Evolutionary conservation across 2,888 invertebrate genomes (phyloP).

Genomic region (Iphiclides podalirius): DNA sequence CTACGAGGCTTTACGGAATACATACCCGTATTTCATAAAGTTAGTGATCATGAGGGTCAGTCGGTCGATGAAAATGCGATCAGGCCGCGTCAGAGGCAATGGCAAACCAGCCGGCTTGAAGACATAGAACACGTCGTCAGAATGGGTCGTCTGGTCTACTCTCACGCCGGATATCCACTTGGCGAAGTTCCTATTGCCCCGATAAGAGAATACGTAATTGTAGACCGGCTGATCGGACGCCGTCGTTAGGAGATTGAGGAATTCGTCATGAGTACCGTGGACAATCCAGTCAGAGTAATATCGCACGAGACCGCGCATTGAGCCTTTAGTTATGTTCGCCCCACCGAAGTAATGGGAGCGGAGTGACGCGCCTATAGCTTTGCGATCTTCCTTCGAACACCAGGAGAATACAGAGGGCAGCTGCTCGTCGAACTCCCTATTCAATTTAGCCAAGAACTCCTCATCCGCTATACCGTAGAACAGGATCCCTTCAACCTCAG

Average conservation of each 20-base stretch:
- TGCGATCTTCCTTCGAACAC: slow-evolving; percentile 46
- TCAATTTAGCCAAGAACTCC: slow-evolving; percentile 46
- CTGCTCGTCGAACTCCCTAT: slow-evolving; percentile 50
- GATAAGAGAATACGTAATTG: slow-evolving; percentile 60
- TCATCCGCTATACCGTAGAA: slow-evolving; percentile 57
- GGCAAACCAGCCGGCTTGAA: slow-evolving; percentile 59
- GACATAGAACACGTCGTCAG: slow-evolving; percentile 66
- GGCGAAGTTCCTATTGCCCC: slow-evolving; percentile 58
- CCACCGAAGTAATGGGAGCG: slow-evolving; percentile 56
- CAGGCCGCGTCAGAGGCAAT: slow-evolving; percentile 39
- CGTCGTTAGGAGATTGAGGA: slow-evolving; percentile 46
- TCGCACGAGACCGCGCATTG: slow-evolving; percentile 41
- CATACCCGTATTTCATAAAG: slow-evolving; percentile 65
- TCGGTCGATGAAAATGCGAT: slow-evolving; percentile 51
- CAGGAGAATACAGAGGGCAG: slow-evolving; percentile 61
- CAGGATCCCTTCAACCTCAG: slow-evolving; percentile 56
- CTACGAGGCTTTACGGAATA: too few species aligned
- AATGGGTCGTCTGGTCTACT: slow-evolving; percentile 52
- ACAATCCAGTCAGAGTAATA: slow-evolving; percentile 65
- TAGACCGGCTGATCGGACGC: slow-evolving; percentile 53
- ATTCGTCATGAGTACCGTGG: slow-evolving; percentile 49
- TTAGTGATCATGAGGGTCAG: slow-evolving; percentile 59
- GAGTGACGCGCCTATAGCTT: slow-evolving; percentile 46
- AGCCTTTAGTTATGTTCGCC: slow-evolving; percentile 37
- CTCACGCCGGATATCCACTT: slow-evolving; percentile 43